A percentile compares a stretch with the other conserved stretches of the same genome.
phyloP scores from a whole-genome alignment of 2,888 invertebrate species.

The Agrotis clavis region DNA sequence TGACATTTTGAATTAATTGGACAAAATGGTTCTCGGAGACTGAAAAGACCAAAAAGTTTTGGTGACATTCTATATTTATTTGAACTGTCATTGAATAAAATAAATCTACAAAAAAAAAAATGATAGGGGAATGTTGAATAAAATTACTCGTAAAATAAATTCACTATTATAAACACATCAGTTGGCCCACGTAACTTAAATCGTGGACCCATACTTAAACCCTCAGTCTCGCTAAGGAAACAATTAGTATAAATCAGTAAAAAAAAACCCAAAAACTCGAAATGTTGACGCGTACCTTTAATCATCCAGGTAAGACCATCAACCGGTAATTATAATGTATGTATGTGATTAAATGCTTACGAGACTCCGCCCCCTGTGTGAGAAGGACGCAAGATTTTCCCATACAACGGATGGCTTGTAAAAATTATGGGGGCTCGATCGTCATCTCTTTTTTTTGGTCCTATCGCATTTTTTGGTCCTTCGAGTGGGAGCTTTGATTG shows the following conservation, averaged over 20 bases:
- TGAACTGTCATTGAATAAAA: neutral
- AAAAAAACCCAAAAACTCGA: constrained; percentile 48
- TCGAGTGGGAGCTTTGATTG: constrained; percentile 47
- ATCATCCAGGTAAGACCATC: constrained; percentile 64
- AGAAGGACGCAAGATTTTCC: constrained; percentile 64
- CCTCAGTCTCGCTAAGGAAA: constrained; percentile 52
- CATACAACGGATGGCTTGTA: constrained; percentile 52
- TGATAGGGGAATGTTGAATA: neutral
- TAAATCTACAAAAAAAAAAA: neutral
- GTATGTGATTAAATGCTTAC: constrained; percentile 69
- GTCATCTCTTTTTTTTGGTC: constrained; percentile 56
- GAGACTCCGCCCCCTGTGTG: constrained; percentile 67
- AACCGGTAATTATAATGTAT: constrained; percentile 69
- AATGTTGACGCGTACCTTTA: constrained; percentile 62
- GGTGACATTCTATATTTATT: too few relatives aligned
- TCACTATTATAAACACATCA: constrained; percentile 24
- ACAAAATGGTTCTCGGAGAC: neutral
- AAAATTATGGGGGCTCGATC: constrained; percentile 58
- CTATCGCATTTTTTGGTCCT: constrained; percentile 55
- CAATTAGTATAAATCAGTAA: constrained; percentile 61
- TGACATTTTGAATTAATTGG: constrained; percentile 4
- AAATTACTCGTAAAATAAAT: neutral
- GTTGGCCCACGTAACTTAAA: constrained; percentile 16
- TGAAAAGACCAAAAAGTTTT: constrained; percentile 9
- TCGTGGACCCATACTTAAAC: constrained; percentile 41